phyloP scores from a whole-genome alignment of 2,113 vertebrate genomes.

The Perca fluviatilis region DNA sequence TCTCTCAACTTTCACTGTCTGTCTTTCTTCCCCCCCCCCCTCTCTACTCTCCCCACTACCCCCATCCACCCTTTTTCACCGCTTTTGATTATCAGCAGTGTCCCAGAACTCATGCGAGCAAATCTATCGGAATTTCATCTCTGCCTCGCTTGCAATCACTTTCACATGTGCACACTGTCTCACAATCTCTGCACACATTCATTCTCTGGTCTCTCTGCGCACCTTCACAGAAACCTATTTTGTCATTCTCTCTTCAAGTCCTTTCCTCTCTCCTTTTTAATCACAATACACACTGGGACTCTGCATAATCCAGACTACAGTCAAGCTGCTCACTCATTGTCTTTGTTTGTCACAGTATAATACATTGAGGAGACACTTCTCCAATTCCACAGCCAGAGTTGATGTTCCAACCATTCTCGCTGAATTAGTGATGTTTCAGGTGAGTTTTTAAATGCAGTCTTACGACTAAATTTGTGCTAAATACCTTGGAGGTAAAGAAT shows the following conservation, averaged over 20 bases:
- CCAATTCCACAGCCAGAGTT: not conserved
- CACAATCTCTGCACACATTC: slow-evolving; percentile 19
- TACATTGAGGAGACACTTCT: slow-evolving; percentile 21
- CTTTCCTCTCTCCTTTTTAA: slow-evolving; percentile 51
- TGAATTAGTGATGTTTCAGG: slow-evolving; percentile 21
- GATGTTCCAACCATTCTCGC: not conserved
- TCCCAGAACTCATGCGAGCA: slow-evolving; percentile 59
- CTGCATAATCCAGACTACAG: slow-evolving; percentile 41
- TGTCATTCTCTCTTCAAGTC: slow-evolving; percentile 39
- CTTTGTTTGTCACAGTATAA: slow-evolving; percentile 30
- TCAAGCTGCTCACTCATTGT: slow-evolving; percentile 20
- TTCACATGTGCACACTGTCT: slow-evolving; percentile 38
- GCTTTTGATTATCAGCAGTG: slow-evolving; percentile 75
- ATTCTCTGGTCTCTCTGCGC: not conserved
- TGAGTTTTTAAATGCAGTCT: slow-evolving; percentile 4
- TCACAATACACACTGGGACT: slow-evolving; percentile 38
- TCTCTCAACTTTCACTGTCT: slow-evolving; percentile 69
- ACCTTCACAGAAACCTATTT: slow-evolving; percentile 27
- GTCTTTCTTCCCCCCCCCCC: slow-evolving; percentile 61
- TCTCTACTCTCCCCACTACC: not conserved
- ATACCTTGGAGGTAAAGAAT: not conserved
- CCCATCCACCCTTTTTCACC: slow-evolving; percentile 9
- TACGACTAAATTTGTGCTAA: slow-evolving; percentile 14
- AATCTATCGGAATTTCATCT: slow-evolving; percentile 73
- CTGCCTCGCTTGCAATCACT: slow-evolving; percentile 45